A percentile compares a stretch with the other conserved stretches of the same genome.
Evolutionary conservation across 2,888 invertebrate species (phyloP).

Genomic region (Epinotia nisella): DNA sequence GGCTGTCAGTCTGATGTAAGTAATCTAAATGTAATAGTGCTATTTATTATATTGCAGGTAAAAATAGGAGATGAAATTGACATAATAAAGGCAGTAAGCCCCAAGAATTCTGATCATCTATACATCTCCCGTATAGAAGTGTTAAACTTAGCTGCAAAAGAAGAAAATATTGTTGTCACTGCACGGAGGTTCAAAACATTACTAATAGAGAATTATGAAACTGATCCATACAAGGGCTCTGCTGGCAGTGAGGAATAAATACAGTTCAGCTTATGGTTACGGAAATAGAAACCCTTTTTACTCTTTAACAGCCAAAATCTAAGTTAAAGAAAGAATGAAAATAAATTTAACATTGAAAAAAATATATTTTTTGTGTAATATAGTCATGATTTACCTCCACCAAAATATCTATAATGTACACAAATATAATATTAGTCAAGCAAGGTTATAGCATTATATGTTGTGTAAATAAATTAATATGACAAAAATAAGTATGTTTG

Average conservation of each 20-base stretch:
- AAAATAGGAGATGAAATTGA: slow-evolving; percentile 91
- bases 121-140: slow-evolving; percentile 89
- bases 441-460: background rate
- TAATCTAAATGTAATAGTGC: no score
- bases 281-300: no score
- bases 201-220: slow-evolving; percentile 89
- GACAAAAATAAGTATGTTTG: background rate
- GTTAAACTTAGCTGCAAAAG: slow-evolving; percentile 79
- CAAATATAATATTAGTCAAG: background rate
- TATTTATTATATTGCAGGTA: slow-evolving; percentile 75
- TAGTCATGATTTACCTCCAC: no score
- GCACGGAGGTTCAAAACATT: slow-evolving; percentile 88
- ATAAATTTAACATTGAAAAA: no score
- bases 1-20: no score
- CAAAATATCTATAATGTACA: no score
- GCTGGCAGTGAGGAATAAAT: slow-evolving; percentile 52
- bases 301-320: no score
- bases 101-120: slow-evolving; percentile 88
- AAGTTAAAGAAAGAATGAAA: no score
- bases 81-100: slow-evolving; percentile 87
- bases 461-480: background rate
- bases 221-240: slow-evolving; percentile 76
- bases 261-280: slow-evolving; percentile 15
- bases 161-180: slow-evolving; percentile 85
- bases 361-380: no score